Conservation (phyloP, 2,113 vertebrate genomes). For the Pampusana beccarii region DNA sequence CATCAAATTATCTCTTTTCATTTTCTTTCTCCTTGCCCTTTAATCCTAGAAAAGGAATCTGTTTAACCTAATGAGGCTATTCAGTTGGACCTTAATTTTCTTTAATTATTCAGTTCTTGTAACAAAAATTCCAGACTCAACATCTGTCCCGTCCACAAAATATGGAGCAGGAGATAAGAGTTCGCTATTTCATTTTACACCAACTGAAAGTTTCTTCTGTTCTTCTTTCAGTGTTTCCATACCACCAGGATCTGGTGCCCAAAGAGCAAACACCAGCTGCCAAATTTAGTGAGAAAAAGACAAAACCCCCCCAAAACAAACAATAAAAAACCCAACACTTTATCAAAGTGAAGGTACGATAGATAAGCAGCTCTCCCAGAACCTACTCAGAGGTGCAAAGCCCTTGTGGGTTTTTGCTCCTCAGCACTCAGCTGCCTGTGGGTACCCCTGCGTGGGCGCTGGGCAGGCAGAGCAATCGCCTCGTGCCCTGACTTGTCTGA, state of each 20-base stretch:
- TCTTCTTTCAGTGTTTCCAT: not conserved
- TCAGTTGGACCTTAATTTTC: not conserved
- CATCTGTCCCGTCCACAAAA: not conserved
- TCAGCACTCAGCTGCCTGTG: not conserved
- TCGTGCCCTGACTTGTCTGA: not conserved
- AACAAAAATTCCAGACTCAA: not conserved
- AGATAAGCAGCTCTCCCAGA: too few species aligned
- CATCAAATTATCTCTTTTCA: not conserved
- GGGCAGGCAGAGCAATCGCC: not conserved
- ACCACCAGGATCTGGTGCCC: too few species aligned
- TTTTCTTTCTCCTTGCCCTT: not conserved
- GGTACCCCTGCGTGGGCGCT: not conserved
- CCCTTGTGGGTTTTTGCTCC: too few species aligned
- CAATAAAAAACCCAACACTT: too few species aligned
- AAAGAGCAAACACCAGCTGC: not conserved
- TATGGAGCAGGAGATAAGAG: not conserved
- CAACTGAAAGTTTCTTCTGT: not conserved
- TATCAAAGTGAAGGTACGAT: too few species aligned
- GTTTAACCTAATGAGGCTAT: not conserved
- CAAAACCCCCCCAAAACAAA: too few species aligned
- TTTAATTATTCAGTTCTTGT: not conserved
- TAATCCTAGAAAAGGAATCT: not conserved
- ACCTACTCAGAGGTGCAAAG: not conserved
- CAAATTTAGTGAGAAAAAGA: too few species aligned
- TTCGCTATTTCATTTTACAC: not conserved